Base-by-base conservation (phyloP, 1,140 invertebrate genomes). In the Nomia melanderi region DNA sequence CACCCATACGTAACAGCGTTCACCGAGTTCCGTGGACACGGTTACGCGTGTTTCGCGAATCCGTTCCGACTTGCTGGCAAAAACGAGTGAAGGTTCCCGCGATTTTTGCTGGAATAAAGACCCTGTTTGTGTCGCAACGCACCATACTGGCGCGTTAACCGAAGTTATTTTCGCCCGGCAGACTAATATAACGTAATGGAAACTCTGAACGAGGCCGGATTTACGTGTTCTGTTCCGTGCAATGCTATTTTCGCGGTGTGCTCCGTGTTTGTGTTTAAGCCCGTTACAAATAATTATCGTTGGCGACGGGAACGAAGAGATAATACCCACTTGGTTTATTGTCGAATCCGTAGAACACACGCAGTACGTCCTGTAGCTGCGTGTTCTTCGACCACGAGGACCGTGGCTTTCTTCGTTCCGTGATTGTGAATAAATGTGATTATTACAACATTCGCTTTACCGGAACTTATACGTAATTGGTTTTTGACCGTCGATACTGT, bases 131-230 rank as follows among this genome's bases (percentile, higher is more conserved):
- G 67, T 76, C 50, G 47, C 67, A 50, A 12, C 70, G 63, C 70
- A 41, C 56, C 56, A 50, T 73, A 79, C 65, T 60, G 72, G 39
- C 23, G 23, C 31, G n/a, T 39, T 12, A 44, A 47, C 12, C 63
- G 25, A 8, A 53, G 44, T 41, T 82, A 82, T 62, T 74, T 69
- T 17, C 39, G 23, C 54, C 14, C 50, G 62, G 44, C 25, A 59
- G 56, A 72, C 83, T 85, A 85, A 83, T 71, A 77, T 70, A 65
- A 75, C 74, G 76, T 60, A 79, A 74, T 77, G 77, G 72, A 80
- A 75, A 76, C 70, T 69, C 62, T 53, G 85, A 86, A 79, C 67
- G 74, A 81, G 29, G 25, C 6, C 64, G 80, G 75, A 85, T 86
- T 80, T 80, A 66, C 81, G 77, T 78, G 83, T 86, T 67, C 63